phyloP scores from a whole-genome alignment of 2,797 vertebrate species.

The Aeoliscus strigatus region DNA sequence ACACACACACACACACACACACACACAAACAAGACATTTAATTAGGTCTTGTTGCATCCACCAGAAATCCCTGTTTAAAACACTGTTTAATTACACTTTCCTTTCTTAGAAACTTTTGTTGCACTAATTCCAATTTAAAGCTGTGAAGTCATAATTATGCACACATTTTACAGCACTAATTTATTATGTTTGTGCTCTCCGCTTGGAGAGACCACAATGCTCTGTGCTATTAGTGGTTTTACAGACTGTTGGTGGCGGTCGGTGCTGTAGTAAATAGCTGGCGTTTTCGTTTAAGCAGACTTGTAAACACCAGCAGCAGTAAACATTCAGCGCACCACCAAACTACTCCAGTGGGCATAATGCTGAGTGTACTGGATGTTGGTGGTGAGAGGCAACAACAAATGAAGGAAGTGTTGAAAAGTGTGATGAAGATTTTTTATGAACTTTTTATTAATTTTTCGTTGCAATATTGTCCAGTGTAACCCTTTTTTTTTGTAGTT shows the following conservation, averaged over 20 bases:
- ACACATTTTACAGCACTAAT: conserved; percentile 27
- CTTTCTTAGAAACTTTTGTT: conserved; percentile 35
- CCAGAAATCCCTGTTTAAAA: conserved; percentile 21
- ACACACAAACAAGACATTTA: conserved; percentile 54
- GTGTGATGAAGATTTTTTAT: no score
- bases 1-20: conserved; percentile 29
- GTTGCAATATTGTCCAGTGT: no score
- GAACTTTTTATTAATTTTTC: no score
- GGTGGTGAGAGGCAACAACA: conserved; percentile 14
- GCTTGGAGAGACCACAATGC: conserved; percentile 12
- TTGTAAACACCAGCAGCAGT: conserved; percentile 62
- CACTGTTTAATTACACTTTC: conserved; percentile 40
- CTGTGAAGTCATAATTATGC: conserved; percentile 54
- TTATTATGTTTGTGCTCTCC: conserved; percentile 15
- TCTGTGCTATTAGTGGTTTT: conserved; percentile 48
- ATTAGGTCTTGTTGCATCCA: conserved; percentile 45
- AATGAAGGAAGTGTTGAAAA: conserved; percentile 2
- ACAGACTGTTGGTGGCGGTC: conserved; percentile 49
- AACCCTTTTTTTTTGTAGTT: no score
- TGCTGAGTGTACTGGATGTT: conserved; percentile 35
- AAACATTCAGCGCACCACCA: conserved; percentile 50
- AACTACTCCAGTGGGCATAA: conserved; percentile 26
- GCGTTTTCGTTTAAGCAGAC: conserved; percentile 54
- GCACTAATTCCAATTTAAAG: conserved; percentile 40
- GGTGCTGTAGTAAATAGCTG: conserved; percentile 45